Evolutionary conservation across 2,888 invertebrate species (phyloP), one percentile per base, ranked within the genome.

Genomic region (Agonopterix arenella): DNA sequence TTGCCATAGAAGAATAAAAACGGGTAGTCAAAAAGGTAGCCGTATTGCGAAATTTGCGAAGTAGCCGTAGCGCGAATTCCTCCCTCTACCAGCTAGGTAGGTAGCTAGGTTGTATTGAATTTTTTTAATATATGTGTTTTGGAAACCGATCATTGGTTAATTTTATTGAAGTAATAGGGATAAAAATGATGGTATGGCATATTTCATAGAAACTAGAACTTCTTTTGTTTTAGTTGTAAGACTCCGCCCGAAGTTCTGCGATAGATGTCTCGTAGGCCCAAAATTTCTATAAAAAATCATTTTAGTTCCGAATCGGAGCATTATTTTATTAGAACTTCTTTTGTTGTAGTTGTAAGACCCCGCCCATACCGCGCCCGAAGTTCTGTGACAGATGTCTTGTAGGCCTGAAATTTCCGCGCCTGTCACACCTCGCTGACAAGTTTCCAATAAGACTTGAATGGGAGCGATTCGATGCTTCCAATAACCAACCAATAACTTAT

Each of bases 401-500:
- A 42, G 50, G 48, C 49, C 48, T 62, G 68, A 68, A 65, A 58
- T 70, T 74, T 74, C 76, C 73, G 70, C 56, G 58, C 56, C 59
- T 56, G 65, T 66, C 70, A 61, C 58, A 63, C 64, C 60, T 58
- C 50, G 49, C 58, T 68, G 76, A 72, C 68, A 73, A 71, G 68
- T 68, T 70, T 65, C 66, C 67, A 70, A 68, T 69, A 68, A 62
- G 61, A 47, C 41, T 11, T 53, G 54, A 45, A 46, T 53, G 48
- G 54, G 55, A 52, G 56, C 55, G 63, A 61, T 60, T 56, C 55
- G 62, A 61, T 60, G 61, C 50, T 46, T 51, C 54, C 64, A 60
- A 63, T 62, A 64, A 64, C 58, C 18, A 18, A 18, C 54, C 64
- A 60, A 63, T 40, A 40, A 40, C 40, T 40, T 61, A 44, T 43